Evolutionary conservation across 1,140 invertebrate genomes (phyloP).

Genomic region (Dreissena polymorpha): DNA sequence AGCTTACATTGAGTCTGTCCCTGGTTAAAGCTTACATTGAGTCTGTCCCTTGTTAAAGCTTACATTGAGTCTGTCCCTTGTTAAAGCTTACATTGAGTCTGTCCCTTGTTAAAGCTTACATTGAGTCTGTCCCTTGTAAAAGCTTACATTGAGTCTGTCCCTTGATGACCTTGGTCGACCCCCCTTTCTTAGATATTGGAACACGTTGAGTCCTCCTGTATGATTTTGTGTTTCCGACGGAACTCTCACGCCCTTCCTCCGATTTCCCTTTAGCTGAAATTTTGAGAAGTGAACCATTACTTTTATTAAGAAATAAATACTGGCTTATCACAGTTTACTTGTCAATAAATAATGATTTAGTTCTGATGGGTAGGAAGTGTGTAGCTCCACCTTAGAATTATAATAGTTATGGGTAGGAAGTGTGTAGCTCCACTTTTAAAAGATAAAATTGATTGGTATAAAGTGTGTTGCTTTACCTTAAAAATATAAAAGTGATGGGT

Average conservation of each 20-base stretch:
- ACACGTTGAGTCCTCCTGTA: no score
- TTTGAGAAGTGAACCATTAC: neutral
- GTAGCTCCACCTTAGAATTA: no score
- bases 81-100: neutral
- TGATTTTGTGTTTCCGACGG: neutral
- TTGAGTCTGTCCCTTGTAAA: neutral
- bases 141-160: neutral
- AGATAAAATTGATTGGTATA: no score
- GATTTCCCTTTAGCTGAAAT: slow-evolving; percentile 16
- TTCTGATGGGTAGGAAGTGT: no score
- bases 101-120: neutral
- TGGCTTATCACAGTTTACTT: no score
- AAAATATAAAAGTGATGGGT: no score
- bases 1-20: neutral
- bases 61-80: neutral
- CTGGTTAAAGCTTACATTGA: neutral
- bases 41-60: neutral
- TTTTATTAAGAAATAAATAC: no score
- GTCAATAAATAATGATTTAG: no score
- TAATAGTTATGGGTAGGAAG: no score
- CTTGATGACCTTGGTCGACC: neutral
- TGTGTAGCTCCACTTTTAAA: no score
- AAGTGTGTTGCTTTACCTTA: no score
- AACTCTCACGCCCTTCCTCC: slow-evolving; percentile 21
- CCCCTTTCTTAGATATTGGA: no score